phyloP scores from a whole-genome alignment of 2,888 invertebrate species.

The Oscheius sp. region DNA sequence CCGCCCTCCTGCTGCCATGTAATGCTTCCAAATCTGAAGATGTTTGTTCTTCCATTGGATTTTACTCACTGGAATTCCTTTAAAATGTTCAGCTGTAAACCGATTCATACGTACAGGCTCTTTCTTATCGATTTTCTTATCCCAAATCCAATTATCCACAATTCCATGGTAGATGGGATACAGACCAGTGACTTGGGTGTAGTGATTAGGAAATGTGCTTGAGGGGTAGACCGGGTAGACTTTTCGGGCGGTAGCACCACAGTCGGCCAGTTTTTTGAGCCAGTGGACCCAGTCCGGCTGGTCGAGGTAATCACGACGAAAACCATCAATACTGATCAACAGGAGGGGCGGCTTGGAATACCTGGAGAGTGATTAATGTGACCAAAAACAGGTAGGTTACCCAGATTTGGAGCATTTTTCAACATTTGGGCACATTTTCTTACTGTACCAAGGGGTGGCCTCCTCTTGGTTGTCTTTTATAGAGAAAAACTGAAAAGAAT shows the following conservation, averaged over 20 bases:
- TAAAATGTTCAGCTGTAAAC: not conserved
- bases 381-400: too few species aligned
- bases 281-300: not conserved
- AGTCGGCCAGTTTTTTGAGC: slow-evolving; percentile 10
- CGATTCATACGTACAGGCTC: not conserved
- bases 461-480: slow-evolving; percentile 30
- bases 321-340: slow-evolving; percentile 15
- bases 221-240: slow-evolving; percentile 16
- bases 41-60: not conserved
- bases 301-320: slow-evolving; percentile 19
- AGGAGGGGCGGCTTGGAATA: slow-evolving; percentile 28
- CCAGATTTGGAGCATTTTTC: too few species aligned
- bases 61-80: not conserved
- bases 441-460: slow-evolving; percentile 54
- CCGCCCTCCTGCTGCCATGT: not conserved
- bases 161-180: slow-evolving; percentile 15
- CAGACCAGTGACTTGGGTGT: slow-evolving; percentile 15
- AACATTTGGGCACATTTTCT: slow-evolving; percentile 49
- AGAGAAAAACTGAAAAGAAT: slow-evolving; percentile 47
- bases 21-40: slow-evolving; percentile 1
- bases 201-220: slow-evolving; percentile 18
- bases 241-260: slow-evolving; percentile 15
- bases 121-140: not conserved
- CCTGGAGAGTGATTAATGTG: not conserved
- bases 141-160: slow-evolving; percentile 15